A percentile compares a stretch with the other conserved stretches of the same genome.
phyloP scores from a whole-genome alignment of 1,140 invertebrate species.

The Drosophila ercepeae region DNA sequence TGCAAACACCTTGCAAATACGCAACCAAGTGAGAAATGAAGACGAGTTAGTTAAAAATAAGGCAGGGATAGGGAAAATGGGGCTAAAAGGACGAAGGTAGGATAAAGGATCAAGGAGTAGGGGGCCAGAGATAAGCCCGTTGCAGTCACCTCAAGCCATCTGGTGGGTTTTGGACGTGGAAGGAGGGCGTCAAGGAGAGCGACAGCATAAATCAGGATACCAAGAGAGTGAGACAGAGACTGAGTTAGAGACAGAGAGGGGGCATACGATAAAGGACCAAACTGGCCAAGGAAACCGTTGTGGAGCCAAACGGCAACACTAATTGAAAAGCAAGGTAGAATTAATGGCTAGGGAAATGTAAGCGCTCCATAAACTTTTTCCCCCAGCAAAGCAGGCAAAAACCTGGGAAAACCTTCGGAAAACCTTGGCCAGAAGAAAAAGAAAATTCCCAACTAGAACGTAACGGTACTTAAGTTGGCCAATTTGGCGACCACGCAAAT shows the following conservation, averaged over 20 bases:
- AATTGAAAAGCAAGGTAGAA: slow-evolving; percentile 79
- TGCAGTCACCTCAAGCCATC: slow-evolving; percentile 51
- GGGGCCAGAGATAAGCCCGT: slow-evolving; percentile 50
- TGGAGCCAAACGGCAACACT: slow-evolving; percentile 54
- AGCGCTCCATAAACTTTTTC: slow-evolving; percentile 43
- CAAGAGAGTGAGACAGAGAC: not conserved
- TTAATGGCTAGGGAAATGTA: slow-evolving; percentile 77
- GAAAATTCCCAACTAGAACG: slow-evolving; percentile 64
- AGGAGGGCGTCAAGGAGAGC: slow-evolving; percentile 16
- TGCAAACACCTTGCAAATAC: slow-evolving; percentile 63
- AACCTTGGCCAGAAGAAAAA: slow-evolving; percentile 25
- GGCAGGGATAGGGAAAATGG: slow-evolving; percentile 6
- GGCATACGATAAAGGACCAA: slow-evolving; percentile 42
- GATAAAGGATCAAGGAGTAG: not conserved
- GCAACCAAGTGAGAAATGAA: slow-evolving; percentile 80
- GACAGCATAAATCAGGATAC: slow-evolving; percentile 71
- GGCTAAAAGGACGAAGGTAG: not conserved
- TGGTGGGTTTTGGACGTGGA: slow-evolving; percentile 40
- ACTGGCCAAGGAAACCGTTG: slow-evolving; percentile 34
- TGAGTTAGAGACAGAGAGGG: not conserved
- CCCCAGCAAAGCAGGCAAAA: too few relatives aligned
- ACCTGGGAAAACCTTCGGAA: slow-evolving; percentile 24
- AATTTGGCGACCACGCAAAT: slow-evolving; percentile 66
- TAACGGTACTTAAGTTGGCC: slow-evolving; percentile 80
- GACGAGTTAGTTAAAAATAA: slow-evolving; percentile 73